Percentiles rank a stretch among this genome's conserved stretches.
phyloP scores from a whole-genome alignment of 2,888 invertebrate species.

The Eilema sororculum region DNA sequence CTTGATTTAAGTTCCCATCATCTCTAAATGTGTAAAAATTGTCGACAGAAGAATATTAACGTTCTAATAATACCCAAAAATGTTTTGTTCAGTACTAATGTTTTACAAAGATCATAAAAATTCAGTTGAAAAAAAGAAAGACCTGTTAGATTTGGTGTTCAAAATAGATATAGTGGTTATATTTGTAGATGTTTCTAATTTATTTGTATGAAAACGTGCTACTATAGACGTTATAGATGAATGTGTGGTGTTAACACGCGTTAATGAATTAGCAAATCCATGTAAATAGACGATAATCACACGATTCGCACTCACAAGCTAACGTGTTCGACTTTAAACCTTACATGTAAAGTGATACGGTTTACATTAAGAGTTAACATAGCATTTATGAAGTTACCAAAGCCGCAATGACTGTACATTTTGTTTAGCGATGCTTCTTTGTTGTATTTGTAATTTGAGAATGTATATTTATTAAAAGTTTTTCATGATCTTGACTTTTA shows the following conservation, averaged over 20 bases:
- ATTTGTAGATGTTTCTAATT: constrained; percentile 50
- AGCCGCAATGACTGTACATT: constrained; percentile 51
- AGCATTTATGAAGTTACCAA: constrained; percentile 45
- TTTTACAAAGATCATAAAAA: constrained; percentile 40
- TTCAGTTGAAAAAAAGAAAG: constrained; percentile 38
- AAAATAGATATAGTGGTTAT: constrained; percentile 43
- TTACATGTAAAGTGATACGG: constrained; percentile 32
- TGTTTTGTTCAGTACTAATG: constrained; percentile 37
- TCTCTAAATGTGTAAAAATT: neutral
- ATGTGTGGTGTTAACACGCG: constrained; percentile 46
- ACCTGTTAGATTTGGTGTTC: constrained; percentile 42
- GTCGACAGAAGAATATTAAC: neutral
- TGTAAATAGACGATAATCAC: constrained; percentile 73
- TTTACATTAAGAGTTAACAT: constrained; percentile 30
- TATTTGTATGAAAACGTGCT: constrained; percentile 52
- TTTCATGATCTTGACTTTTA: constrained; percentile 61
- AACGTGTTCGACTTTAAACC: constrained; percentile 31
- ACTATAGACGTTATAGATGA: constrained; percentile 42
- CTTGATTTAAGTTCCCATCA: neutral
- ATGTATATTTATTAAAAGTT: constrained; percentile 80
- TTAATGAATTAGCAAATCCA: constrained; percentile 63
- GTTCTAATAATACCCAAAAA: constrained; percentile 37
- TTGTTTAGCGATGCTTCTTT: constrained; percentile 63
- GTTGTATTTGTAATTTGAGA: constrained; percentile 77
- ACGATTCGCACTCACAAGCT: constrained; percentile 44